phyloP scores from a whole-genome alignment of 23 tunicate species.

The Phallusia fumigata region DNA sequence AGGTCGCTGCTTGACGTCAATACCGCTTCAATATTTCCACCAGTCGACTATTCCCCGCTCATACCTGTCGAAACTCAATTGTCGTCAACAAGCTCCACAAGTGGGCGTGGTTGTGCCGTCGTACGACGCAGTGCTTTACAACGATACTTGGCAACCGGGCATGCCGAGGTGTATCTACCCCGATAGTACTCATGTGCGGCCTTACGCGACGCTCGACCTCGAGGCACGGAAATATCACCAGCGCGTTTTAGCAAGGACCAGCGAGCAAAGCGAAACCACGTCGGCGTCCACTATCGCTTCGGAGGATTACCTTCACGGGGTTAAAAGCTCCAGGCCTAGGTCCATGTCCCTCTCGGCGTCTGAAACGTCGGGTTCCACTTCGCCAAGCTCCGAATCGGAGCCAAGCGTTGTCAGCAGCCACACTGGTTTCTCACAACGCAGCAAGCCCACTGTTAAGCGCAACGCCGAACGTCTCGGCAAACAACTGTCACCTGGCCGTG shows the following conservation, averaged over 20 bases:
- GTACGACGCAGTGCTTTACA: conserved; percentile 32
- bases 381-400: not conserved
- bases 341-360: conserved; percentile 68
- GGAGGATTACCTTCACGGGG: conserved; percentile 30
- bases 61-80: not conserved
- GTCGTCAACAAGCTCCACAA: not conserved
- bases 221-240: conserved; percentile 2
- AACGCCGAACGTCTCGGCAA: not conserved
- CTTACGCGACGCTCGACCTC: conserved; percentile 7
- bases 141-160: conserved; percentile 53
- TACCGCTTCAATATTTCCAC: conserved; percentile 30
- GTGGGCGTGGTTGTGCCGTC: conserved; percentile 12
- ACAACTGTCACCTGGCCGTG: not conserved
- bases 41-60: conserved; percentile 22
- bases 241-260: not conserved
- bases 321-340: conserved; percentile 24
- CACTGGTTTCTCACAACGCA: not conserved
- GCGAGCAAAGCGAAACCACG: not conserved
- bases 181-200: not conserved
- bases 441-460: not conserved
- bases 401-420: not conserved
- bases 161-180: conserved; percentile 2
- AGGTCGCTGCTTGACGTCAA: not conserved
- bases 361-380: conserved; percentile 14
- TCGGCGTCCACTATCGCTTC: conserved; percentile 16